Conservation (phyloP, 2,113 vertebrate genomes). For the Stercorarius parasiticus region DNA sequence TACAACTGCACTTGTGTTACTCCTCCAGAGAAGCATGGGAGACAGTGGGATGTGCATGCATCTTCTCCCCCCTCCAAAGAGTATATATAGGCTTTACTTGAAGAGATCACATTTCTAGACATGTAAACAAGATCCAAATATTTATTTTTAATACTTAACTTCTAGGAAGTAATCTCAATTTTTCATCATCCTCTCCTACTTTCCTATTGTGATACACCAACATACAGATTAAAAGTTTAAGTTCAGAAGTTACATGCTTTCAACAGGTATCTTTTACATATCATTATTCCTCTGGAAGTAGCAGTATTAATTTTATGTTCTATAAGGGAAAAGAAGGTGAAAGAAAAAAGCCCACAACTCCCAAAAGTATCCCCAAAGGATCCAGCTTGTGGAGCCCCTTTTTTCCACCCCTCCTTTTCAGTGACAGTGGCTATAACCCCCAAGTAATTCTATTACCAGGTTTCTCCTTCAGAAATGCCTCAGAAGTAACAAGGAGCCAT, state of each 20-base stretch:
- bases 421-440: neutral
- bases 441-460: neutral
- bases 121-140: neutral
- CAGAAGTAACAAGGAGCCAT: neutral
- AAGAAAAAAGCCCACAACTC: rapidly evolving
- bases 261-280: neutral
- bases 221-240: neutral
- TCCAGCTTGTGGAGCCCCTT: neutral
- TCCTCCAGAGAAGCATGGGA: neutral
- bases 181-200: neutral
- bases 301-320: neutral
- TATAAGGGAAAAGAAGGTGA: neutral
- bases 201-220: neutral
- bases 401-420: rapidly evolving
- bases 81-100: neutral
- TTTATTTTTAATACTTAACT: neutral
- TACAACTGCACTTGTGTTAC: neutral
- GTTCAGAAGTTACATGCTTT: neutral
- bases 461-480: neutral
- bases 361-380: rapidly evolving
- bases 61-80: too few species aligned
- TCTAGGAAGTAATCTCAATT: neutral
- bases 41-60: rapidly evolving
- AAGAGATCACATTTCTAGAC: neutral
- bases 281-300: neutral